Evolutionary conservation across 2,797 vertebrate genomes (phyloP), one percentile per base, ranked within the genome.

Genomic region (Sphenopsis melanotis): DNA sequence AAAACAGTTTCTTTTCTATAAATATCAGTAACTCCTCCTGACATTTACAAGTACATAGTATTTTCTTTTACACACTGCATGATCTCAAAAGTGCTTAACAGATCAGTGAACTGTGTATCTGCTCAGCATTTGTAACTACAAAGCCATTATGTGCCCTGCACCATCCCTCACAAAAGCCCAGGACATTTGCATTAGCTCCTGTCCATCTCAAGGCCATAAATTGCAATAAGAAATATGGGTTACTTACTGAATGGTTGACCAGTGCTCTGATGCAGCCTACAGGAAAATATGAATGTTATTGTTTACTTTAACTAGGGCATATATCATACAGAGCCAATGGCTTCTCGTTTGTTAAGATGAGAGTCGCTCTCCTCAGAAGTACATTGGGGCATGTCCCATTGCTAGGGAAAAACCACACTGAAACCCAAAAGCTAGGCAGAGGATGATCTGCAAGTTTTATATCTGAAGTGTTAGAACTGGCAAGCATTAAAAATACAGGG

Each of bases 21-120:
- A 97, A 98, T 97, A 96, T 94, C 93, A 97, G 83, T 97, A 97
- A 98, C 95, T 98, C 95, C 97, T 96, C 95, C 83, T 97, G 98
- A 98, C 97, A 95, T 98, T 98, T 98, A 97, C 97, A 98, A 96
- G 97, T 87, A 64, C 56, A 52, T 65, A 95, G 95, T 94, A 95
- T 96, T 94, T 95, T 94, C 27, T 60, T 96, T 94, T 93, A 93
- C 69, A 90, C 65, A 53, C 56, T 85, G 70, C 87, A 89, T 69
- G 93, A 93, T 96, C 90, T 94, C 90, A 71, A n/a, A 94, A 96
- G 79, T 68, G 87, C 90, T 93, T 93, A 94, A 82, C 81, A 93
- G 90, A 96, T 92, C 93, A 60, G 88, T 37, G 79, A 96, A 88
- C 89, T 56, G 94, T 87, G 87, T 89, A 92, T 96, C 91, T 79